Evolutionary conservation across 2,888 invertebrate genomes (phyloP).

Genomic region (Aquatica leii): DNA sequence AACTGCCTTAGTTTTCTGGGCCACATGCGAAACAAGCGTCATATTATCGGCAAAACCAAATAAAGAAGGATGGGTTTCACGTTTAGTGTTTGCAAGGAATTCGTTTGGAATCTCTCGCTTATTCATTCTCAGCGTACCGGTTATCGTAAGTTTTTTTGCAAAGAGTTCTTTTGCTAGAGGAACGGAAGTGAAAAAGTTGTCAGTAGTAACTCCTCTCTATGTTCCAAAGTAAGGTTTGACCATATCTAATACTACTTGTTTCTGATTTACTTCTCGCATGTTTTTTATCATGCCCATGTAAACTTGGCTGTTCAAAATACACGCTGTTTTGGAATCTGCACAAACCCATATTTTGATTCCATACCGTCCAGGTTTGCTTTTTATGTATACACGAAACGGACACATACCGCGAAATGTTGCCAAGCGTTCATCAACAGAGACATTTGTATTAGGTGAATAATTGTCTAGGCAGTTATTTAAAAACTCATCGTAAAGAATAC

Average conservation of each 20-base stretch:
- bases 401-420: no score
- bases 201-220: conserved; percentile 10
- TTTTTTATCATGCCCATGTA: not conserved
- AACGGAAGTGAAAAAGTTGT: conserved; percentile 18
- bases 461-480: no score
- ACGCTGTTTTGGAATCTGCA: conserved; percentile 3
- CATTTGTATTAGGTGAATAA: no score
- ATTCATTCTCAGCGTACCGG: conserved; percentile 12
- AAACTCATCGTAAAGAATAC: no score
- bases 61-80: no score
- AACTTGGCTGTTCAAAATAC: conserved; percentile 3
- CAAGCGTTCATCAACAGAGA: no score
- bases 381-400: no score
- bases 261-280: conserved; percentile 2
- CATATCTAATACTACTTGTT: conserved; percentile 11
- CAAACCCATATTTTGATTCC: no score
- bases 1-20: conserved; percentile 5
- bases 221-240: conserved; percentile 18
- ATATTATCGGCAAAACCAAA: conserved; percentile 6
- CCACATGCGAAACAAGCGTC: conserved; percentile 8
- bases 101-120: conserved; percentile 13
- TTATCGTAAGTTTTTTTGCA: conserved; percentile 6
- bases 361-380: no score
- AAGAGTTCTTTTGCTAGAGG: conserved; percentile 13
- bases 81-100: not conserved